Conservation (phyloP, 2,888 invertebrate genomes). For the Metellina segmentata region DNA sequence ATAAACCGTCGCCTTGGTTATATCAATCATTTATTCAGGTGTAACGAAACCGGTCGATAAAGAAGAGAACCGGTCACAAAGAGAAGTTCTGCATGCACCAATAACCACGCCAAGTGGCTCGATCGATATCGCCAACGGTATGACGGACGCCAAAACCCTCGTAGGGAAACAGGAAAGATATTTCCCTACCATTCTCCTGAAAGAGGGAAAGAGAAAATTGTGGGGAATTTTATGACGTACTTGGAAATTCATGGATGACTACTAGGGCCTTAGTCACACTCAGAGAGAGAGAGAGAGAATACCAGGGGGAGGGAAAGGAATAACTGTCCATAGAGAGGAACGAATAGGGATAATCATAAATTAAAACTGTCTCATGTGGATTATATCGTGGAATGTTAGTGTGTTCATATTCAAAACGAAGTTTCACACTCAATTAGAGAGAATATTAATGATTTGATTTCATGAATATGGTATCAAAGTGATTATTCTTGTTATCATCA, state of each 20-base stretch:
- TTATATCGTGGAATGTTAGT: background rate
- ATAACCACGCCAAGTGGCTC: constrained; percentile 60
- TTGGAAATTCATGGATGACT: constrained; percentile 57
- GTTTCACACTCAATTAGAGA: too few species aligned
- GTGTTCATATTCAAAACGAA: too few species aligned
- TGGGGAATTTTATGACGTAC: constrained; percentile 45
- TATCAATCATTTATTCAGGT: constrained; percentile 73
- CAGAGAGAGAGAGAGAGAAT: constrained; percentile 6
- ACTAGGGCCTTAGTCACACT: constrained; percentile 55
- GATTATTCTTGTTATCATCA: too few species aligned
- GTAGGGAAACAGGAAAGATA: constrained; percentile 51
- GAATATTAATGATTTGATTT: too few species aligned
- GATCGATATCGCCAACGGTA: constrained; percentile 72
- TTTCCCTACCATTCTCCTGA: constrained; percentile 45
- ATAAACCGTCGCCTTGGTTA: constrained; percentile 66
- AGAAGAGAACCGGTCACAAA: constrained; percentile 17
- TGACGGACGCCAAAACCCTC: constrained; percentile 47
- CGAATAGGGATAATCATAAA: constrained; percentile 1
- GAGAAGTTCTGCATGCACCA: constrained; percentile 56
- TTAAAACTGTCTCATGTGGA: background rate
- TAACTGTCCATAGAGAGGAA: background rate
- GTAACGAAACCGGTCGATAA: constrained; percentile 63
- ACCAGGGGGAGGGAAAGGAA: background rate
- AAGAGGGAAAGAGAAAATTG: background rate
- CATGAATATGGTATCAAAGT: too few species aligned